Base-by-base conservation (phyloP, 2,888 invertebrate genomes). In the Beris morrisii region DNA sequence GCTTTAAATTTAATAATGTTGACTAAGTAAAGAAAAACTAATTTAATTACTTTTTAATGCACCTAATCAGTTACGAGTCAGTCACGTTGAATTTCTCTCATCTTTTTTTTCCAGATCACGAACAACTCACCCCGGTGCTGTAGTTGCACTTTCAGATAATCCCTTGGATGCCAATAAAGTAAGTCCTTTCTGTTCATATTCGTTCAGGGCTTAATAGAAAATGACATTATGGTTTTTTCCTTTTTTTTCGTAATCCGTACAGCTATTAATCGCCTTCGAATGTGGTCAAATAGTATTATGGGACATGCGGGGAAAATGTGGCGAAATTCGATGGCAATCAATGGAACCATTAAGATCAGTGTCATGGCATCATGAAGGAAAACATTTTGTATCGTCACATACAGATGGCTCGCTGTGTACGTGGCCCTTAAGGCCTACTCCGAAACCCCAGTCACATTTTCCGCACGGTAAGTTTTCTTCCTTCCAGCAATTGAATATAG, bases 331-430 rank as follows among this genome's bases (percentile, higher is more conserved):
- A 77, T 92, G 90, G 82, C 86, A 87, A 75, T 85, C 90, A 65
- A 83, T 85, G 31, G 93, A 93, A 78, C 88, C 87, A 64, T 84
- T 97, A 73, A 87, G 91, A 76, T 95, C 95, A 64, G 88, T 95
- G 75, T 87, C 93, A 70, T 99, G 99, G 99, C 96, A 97, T 81
- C 90, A 93, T 83, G 98, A 99, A 82, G 99, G 97, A 72, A 96
- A 95, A 83, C 92, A 94, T 82, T 93, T 99, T 79, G 93, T 99
- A 89, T 91, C 91, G 73, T 93, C 95, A 75, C 98, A 99, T 82
- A 88, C 88, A 50, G 97, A 99, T 83, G 99, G 99, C 70, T 95
- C 95, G 68, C 86, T 99, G 69, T 92, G 93, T 74, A 94, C 95
- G 65, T 99, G 97, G 97, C 90, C 87, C 76, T 84, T 92, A 69